A percentile compares a stretch with the other conserved stretches of the same genome.
phyloP scores from a whole-genome alignment of 1,140 invertebrate species.

The Cherax destructor region DNA sequence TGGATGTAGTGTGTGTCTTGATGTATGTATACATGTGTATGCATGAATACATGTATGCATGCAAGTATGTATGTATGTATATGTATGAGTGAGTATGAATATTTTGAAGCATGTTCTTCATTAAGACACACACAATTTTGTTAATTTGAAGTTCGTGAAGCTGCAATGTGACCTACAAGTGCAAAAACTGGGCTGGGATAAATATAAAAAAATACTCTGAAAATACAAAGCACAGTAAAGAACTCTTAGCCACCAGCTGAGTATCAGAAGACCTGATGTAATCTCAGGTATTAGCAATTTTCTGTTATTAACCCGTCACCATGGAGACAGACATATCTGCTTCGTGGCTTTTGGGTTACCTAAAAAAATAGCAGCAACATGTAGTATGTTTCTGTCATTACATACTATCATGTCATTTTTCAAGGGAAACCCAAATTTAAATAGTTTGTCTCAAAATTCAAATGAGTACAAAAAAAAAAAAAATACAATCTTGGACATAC shows the following conservation, averaged over 20 bases:
- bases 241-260: background rate
- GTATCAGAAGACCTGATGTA: background rate
- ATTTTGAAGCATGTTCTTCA: background rate
- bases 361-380: background rate
- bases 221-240: background rate
- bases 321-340: background rate
- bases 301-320: background rate
- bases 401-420: background rate
- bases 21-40: no score
- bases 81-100: background rate
- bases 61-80: no score
- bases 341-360: background rate
- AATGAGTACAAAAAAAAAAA: no score
- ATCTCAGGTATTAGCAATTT: background rate
- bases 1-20: no score
- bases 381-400: background rate
- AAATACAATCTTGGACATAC: no score
- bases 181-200: background rate
- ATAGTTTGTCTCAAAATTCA: background rate
- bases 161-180: slow-evolving; percentile 5
- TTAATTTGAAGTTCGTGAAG: background rate
- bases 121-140: background rate
- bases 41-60: no score
- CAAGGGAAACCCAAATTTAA: background rate
- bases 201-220: background rate